Base-by-base conservation (phyloP, 2,113 vertebrate genomes). In the Poeciliopsis turrubarensis region DNA sequence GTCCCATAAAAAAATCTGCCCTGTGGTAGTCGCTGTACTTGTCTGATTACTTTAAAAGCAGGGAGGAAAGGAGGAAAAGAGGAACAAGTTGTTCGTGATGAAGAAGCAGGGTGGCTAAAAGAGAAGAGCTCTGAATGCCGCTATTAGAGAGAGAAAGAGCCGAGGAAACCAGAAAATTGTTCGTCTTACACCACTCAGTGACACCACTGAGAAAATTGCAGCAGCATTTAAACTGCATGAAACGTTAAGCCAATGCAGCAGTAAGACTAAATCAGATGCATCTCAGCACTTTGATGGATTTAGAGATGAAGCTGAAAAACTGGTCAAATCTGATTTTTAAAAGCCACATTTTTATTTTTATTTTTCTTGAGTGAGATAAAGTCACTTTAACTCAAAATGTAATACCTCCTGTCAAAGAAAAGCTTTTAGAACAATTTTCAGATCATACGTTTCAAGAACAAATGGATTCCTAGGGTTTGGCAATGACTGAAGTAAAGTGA, bases 141-240 rank as follows among this genome's bases (percentile, higher is more conserved):
- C 39, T 65, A 65, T 73, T 70, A 77, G 44, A 19, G 44, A 47
- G 4, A 44, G 19, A 29, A 27, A 65, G 57, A 54, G 11, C 25
- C 9, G 68, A 32, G 1, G 54, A 68, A 61, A 32, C 41, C 44
- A 60, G 4, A 4, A 13, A 27, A 61, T 72, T 51, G 34, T 25
- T 27, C 51, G 27, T 44, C 19, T 25, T 30, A 30, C 5, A 32
- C 60, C 72, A 68, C 54, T 30, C 30, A 13, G 39, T n/a, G 41
- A 77, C 1, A 63, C 15, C 63, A 66, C 17, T 29, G 39, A 51
- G 29, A 47, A 66, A 65, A 31, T 64, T 70, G 47, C 34, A n/a
- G 61, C 3, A 11, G 4, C n/a, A 39, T 65, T 65, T 65, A 37
- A 44, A 54, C n/a, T 5, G 32, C 7, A 25, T 6, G 37, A 34